Evolutionary conservation across 2,888 invertebrate genomes (phyloP), one percentile per base, ranked within the genome.

Genomic region (Dicyrtoma fusca): DNA sequence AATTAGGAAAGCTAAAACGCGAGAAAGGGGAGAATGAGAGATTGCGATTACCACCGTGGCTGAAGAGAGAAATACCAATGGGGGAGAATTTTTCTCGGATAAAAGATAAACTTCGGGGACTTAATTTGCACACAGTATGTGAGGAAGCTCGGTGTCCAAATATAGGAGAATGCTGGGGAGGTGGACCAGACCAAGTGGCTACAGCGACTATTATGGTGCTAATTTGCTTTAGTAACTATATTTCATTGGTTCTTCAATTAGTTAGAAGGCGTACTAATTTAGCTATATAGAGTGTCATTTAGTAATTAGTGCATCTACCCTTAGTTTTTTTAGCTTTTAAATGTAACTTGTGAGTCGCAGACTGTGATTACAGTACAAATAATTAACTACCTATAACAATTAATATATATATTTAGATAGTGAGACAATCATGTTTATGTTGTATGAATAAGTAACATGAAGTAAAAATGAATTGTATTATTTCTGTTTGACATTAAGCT

Each of bases 121-220:
- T 97, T 19, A 95, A 95, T 81, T 86, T 98, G 44, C 92, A 94
- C 80, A 98, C 98, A 0, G 97, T 97, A 0, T 98, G 98, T 83
- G 97, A 98, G 83, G 97, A 98, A 84, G 98, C 97, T 0, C 87
- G 94, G 73, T 98, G 98, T 86, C 98, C 97, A 0, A 98, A 98
- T 84, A 97, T 98, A 76, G 97, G 98, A 13, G 97, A 98, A 85
- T 99, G 99, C 84, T 97, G 97, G 97, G 96, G 96, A 69, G 95
- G 95, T 0, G 96, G 96, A 14, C 91, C 93, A 82, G 88, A 94
- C 85, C 92, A 92, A 42, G 95, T 94, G 19, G 94, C 98, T n/a
- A 99, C 99, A 23, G 99, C 99, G 2, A 99, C 99, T 61, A 98
- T 99, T 69, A 99, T 99, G 99, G 95, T 95, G 84, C 81, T 34